Percentiles rank a stretch among this genome's conserved stretches.
phyloP scores from a whole-genome alignment of 2,797 vertebrate genomes.

The Gadopsis bispinosus region DNA sequence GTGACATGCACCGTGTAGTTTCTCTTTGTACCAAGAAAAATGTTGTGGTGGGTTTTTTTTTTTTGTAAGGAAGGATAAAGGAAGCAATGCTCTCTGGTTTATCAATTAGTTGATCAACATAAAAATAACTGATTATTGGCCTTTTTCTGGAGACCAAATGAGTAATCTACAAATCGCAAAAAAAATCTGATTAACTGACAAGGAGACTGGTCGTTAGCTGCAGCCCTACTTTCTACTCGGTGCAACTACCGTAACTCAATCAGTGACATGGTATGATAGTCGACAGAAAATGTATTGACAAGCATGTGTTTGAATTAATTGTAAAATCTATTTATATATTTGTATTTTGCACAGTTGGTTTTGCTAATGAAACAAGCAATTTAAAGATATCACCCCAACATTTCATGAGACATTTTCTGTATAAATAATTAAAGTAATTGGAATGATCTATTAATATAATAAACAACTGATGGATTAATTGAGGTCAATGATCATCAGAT shows the following conservation, averaged over 20 bases:
- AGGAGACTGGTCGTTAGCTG: neutral
- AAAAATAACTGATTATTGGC: neutral
- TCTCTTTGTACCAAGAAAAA: too few relatives aligned
- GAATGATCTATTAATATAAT: neutral
- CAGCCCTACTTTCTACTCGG: neutral
- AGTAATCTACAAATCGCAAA: neutral
- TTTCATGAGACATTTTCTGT: neutral
- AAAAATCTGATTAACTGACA: neutral
- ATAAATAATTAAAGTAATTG: neutral
- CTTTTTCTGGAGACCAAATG: neutral
- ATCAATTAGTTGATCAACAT: neutral
- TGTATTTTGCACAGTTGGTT: too few relatives aligned
- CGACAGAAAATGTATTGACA: neutral
- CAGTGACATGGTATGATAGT: neutral
- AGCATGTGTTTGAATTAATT: neutral
- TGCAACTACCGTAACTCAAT: neutral
- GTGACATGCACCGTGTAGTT: too few relatives aligned
- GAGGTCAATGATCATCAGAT: neutral
- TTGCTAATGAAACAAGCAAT: too few relatives aligned
- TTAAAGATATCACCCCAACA: neutral
- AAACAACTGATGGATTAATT: neutral
- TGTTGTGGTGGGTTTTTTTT: too few relatives aligned
- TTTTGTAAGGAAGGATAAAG: neutral
- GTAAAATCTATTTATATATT: neutral
- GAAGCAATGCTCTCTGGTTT: neutral